Conservation (phyloP, 2,113 vertebrate species). For the Phalacrocorax brasilianus region DNA sequence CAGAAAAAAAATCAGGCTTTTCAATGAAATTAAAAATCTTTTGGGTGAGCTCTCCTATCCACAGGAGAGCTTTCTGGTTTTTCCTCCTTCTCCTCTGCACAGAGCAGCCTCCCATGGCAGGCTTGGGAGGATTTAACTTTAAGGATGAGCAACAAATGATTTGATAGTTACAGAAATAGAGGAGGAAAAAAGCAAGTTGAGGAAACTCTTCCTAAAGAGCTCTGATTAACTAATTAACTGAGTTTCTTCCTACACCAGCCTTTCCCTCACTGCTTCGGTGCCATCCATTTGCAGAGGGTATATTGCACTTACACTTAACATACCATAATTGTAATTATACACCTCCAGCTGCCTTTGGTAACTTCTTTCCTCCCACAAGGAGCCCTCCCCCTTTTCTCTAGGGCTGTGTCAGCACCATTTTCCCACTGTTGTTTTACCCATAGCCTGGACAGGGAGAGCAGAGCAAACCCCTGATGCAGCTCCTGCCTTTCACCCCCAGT, state of each 20-base stretch:
- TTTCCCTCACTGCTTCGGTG: background rate
- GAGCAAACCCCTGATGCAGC: background rate
- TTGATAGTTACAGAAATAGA: constrained; percentile 23
- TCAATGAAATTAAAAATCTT: background rate
- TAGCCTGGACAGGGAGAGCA: background rate
- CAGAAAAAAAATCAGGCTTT: background rate
- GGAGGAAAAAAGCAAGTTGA: background rate
- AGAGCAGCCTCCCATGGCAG: background rate
- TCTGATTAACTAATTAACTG: constrained; percentile 55
- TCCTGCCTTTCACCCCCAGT: background rate
- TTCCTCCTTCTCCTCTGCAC: background rate
- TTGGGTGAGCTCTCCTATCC: background rate
- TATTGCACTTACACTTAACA: background rate
- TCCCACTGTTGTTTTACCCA: background rate
- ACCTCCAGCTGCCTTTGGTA: background rate
- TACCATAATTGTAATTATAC: background rate
- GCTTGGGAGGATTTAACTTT: background rate
- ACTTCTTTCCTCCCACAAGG: background rate
- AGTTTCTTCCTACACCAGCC: constrained; percentile 13
- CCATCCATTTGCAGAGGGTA: background rate
- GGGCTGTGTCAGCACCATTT: background rate
- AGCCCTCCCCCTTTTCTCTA: background rate
- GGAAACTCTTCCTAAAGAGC: constrained; percentile 47
- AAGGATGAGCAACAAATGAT: constrained; percentile 7
- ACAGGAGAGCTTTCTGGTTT: background rate